Evolutionary conservation across 2,888 invertebrate genomes (phyloP).

Genomic region (Brenthis ino): DNA sequence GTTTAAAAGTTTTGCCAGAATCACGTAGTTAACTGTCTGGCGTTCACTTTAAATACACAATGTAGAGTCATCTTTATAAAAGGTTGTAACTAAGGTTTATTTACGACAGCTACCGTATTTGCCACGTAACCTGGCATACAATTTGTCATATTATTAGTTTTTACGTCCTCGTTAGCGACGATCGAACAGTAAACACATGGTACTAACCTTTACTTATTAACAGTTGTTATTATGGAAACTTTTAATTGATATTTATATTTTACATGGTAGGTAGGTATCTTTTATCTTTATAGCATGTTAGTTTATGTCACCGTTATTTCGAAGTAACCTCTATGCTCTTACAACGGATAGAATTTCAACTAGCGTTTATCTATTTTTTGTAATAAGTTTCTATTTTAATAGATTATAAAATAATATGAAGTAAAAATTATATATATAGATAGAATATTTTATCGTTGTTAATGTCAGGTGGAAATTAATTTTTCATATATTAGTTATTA

Average conservation of each 20-base stretch:
- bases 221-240: slow-evolving; percentile 4
- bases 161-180: slow-evolving; percentile 13
- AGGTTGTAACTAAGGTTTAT: slow-evolving; percentile 1
- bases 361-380: slow-evolving; percentile 1
- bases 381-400: not conserved
- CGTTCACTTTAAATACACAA: not conserved
- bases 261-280: slow-evolving; percentile 11
- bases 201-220: slow-evolving; percentile 4
- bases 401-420: too few species aligned
- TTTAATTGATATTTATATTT: slow-evolving; percentile 15
- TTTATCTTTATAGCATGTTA: slow-evolving; percentile 7
- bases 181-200: not conserved
- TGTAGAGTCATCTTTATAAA: not conserved
- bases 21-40: slow-evolving; percentile 15
- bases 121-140: not conserved
- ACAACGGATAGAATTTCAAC: not conserved
- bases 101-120: not conserved
- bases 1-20: not conserved
- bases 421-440: too few species aligned
- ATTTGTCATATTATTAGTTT: not conserved
- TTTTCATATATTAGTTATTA: too few species aligned
- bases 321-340: not conserved
- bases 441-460: too few species aligned
- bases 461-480: too few species aligned
- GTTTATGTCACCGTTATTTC: slow-evolving; percentile 6